phyloP scores from a whole-genome alignment of 2,888 invertebrate species.

The Amphiduros pacificus region DNA sequence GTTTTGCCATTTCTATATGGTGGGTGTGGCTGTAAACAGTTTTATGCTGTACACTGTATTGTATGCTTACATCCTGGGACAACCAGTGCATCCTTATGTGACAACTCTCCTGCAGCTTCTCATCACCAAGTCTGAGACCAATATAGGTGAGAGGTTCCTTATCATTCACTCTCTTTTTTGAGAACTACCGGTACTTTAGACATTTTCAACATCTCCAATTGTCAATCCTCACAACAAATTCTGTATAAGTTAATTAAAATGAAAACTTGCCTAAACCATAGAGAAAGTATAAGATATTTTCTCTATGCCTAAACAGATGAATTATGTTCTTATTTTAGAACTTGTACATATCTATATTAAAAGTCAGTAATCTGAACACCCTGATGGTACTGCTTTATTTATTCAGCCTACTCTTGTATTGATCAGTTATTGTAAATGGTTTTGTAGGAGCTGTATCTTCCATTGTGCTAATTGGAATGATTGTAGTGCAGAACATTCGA shows the following conservation, averaged over 20 bases:
- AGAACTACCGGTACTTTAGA: no score
- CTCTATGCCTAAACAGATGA: not conserved
- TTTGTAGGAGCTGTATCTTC: constrained; percentile 23
- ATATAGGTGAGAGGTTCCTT: constrained; percentile 6
- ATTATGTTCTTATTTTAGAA: not conserved
- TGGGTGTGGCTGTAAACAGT: constrained; percentile 19
- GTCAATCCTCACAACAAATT: no score
- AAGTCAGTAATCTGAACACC: no score
- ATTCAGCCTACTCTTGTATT: no score
- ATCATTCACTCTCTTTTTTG: no score
- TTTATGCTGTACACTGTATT: not conserved
- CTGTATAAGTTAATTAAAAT: no score
- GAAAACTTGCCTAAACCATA: no score
- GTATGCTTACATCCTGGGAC: constrained; percentile 15
- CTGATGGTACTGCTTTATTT: no score
- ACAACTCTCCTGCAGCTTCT: not conserved
- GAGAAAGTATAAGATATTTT: no score
- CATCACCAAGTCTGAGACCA: not conserved
- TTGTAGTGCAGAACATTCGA: constrained; percentile 22
- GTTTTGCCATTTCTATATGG: constrained; percentile 23
- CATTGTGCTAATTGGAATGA: constrained; percentile 21
- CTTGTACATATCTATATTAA: not conserved
- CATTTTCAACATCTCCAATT: no score
- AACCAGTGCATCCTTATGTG: constrained; percentile 3
- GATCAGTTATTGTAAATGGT: not conserved